Base-by-base conservation (phyloP, 2,113 vertebrate genomes). In the Microtus pennsylvanicus region DNA sequence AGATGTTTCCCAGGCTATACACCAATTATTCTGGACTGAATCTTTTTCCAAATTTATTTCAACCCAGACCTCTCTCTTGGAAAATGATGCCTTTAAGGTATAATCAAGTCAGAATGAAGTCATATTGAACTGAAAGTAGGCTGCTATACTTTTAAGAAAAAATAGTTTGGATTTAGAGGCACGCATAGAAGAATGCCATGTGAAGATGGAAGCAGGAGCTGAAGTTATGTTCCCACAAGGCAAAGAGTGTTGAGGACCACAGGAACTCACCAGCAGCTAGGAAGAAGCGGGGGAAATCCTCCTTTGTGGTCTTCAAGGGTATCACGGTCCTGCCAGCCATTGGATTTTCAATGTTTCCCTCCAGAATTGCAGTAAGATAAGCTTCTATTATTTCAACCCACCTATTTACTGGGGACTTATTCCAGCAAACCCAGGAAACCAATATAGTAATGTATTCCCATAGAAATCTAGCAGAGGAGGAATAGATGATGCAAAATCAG, bases 21-120 rank as follows among this genome's bases (percentile, higher is more conserved):
- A 94, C 22, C 38, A 87, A 33, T 2, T 21, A 30, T 42, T n/a
- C 22, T 74, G 47, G 10, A 3, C 42, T 80, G 30, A 95, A 28
- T 58, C 70, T 10, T 80, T 88, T 45, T 75, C 28, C 42, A 9
- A 90, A 96, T 85, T 58, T 67, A 92, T 61, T 24, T 88, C 45
- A 16, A 75, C 22, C 9, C 35, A 80, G 88, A 78, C 90, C 58
- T 58, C 55, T 58, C 55, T 77, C 61, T 83, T 89, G 88, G n/a
- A 63, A 94, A 95, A 80, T 33, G 90, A 17, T 38, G 21, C 16
- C 89, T 94, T 88, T 58, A n/a, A 90, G 47, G 65, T 80, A 90
- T 35, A 90, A 92, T 87, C 28, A 88, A 85, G 86, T 87, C 90
- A 95, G 52, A 65, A 75, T 88, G 69, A 95, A 47, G 91, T 92